Base-by-base conservation (phyloP, 2,888 invertebrate genomes). In the Drosophila peninsularis region DNA sequence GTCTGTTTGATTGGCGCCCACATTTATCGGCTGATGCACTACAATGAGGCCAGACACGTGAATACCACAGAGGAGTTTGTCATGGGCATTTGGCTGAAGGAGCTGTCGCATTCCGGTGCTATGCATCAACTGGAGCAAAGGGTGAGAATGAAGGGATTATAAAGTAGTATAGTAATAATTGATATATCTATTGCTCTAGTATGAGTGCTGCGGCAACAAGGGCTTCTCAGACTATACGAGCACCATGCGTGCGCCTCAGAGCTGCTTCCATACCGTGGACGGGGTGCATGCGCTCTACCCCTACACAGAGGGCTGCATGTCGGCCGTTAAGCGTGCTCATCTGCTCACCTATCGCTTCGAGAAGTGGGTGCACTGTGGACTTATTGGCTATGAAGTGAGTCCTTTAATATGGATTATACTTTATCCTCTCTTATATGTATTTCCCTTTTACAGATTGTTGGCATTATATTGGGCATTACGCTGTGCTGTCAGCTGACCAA, bases 201-300 rank as follows among this genome's bases (percentile, higher is more conserved):
- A 90, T 30, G 78, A 86, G 53, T 91, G 90, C 61, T 91, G 90
- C 39, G 90, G 91, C 49, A 71, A 83, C 56, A 69, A 81, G 13
- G 79, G 87, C 21, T 80, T n/a, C 50, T 45, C 53, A 21, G 90
- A 91, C 52, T 91, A 90, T 42, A 78, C 65, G 5, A 80, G 70
- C 17, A 57, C 68, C 5, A 56, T 85, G 66, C 74, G 61, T 36
- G 71, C 85, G 34, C 90, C 90, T 0, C 54, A 72, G 13, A 90
- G 84, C 58, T 90, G 90, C 27, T 90, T 78, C 36, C 77, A 80
- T 39, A 74, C 67, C 24, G 58, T 84, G 56, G 76, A 85, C 2
- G 75, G 75, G 0, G 54, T 76, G 4, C 75, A 74, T 54, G 73
- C 82, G 24, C 27, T 77, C 6, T 60, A 78, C 75, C 89, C 90